A percentile compares a stretch with the other conserved stretches of the same genome.
Evolutionary conservation across 2,113 vertebrate species (phyloP).

Genomic region (Gnathonemus longibarbis): DNA sequence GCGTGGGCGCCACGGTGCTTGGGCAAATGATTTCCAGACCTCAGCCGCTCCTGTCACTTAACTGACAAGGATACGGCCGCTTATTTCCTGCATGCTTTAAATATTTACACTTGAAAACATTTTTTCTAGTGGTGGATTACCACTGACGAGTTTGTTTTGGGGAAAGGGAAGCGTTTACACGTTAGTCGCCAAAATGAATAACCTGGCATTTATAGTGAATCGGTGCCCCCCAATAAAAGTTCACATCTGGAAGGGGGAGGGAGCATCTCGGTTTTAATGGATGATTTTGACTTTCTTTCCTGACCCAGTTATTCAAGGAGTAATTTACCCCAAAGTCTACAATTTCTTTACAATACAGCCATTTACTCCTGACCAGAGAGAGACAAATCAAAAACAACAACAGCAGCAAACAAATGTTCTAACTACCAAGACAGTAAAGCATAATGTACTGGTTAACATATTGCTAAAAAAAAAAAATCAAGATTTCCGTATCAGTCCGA

Average conservation of each 20-base stretch:
- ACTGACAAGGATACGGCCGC: background rate
- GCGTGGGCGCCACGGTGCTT: background rate
- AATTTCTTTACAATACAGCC: background rate
- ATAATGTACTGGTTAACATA: background rate
- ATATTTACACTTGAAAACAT: background rate
- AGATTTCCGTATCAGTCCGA: background rate
- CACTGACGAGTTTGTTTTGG: background rate
- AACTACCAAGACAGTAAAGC: background rate
- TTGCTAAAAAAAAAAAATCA: background rate
- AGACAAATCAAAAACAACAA: background rate
- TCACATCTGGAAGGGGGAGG: background rate
- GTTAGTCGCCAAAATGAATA: background rate
- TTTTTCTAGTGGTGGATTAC: background rate
- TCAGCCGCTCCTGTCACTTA: background rate
- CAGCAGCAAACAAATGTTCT: background rate
- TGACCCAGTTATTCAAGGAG: background rate
- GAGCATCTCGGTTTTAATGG: background rate
- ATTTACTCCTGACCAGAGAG: background rate
- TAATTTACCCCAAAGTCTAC: background rate
- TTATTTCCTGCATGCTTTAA: background rate
- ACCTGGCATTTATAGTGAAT: background rate
- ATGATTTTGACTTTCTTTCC: background rate
- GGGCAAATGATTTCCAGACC: background rate
- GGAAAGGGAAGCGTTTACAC: background rate
- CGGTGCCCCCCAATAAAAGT: background rate